A percentile compares a stretch with the other conserved stretches of the same genome.
Conservation (phyloP, 2,888 invertebrate species). For the Brenthis ino region DNA sequence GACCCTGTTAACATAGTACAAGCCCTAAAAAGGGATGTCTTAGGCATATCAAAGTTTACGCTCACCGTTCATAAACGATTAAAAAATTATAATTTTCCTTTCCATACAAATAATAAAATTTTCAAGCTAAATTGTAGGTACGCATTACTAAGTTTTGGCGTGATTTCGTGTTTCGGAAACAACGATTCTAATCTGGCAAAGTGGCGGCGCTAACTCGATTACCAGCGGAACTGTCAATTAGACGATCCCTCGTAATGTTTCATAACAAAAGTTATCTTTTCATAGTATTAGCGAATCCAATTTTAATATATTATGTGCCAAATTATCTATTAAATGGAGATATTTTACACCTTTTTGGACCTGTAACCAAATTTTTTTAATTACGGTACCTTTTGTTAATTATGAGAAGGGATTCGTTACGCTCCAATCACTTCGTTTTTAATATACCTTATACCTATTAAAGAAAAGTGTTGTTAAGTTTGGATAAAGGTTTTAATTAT, state of each 20-base stretch:
- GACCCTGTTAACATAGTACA: too few species aligned
- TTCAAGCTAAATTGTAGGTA: neutral
- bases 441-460: neutral
- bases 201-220: constrained; percentile 48
- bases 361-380: constrained; percentile 3
- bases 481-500: too few species aligned
- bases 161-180: constrained; percentile 37
- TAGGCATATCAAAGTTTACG: too few species aligned
- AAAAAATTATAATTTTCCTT: too few species aligned
- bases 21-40: too few species aligned
- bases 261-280: constrained; percentile 41
- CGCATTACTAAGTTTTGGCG: constrained; percentile 19
- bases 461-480: too few species aligned
- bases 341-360: constrained; percentile 10
- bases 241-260: constrained; percentile 45
- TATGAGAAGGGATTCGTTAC: constrained; percentile 2
- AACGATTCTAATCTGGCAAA: constrained; percentile 46
- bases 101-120: neutral
- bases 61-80: too few species aligned
- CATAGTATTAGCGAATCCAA: constrained; percentile 22
- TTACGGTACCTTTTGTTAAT: constrained; percentile 7
- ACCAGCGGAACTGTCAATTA: constrained; percentile 48
- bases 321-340: neutral
- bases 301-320: constrained; percentile 22
- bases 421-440: neutral